Evolutionary conservation across 2,797 vertebrate genomes (phyloP), one percentile per base, ranked within the genome.

Genomic region (Esox masquinongy): DNA sequence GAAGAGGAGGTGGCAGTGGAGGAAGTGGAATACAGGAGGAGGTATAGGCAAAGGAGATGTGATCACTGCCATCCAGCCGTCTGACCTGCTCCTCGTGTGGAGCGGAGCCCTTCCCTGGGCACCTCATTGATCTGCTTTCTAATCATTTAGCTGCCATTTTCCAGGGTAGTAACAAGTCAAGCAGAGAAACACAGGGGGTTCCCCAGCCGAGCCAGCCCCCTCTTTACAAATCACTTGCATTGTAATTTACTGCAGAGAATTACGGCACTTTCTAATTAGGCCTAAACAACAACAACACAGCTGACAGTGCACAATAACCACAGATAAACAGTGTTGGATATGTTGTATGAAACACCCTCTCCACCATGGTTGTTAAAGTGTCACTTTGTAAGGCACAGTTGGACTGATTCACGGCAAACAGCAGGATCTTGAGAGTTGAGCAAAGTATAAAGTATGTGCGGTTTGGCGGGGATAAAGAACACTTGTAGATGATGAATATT

Each of bases 101-200:
- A 69, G 81, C 67, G 47, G 15, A 34, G 24, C 3, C 61, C 61
- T 14, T 29, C 11, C 12, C 11, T 29, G 29, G 19, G 72, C 63
- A 68, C 56, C 72, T 72, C 77, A 75, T 71, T 74, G 78, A 84
- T 70, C 67, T 61, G 81, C 84, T 76, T 79, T 78, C 87, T 89
- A 80, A 88, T 89, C 77, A 80, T 89, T 85, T 85, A 88, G 87
- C 72, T 76, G 84, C 75, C 79, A 36, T 87, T 86, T 85, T 77
- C 82, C 31, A 43, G 81, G 78, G 81, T 72, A 53, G 71, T 88
- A 82, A 87, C 75, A 72, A 73, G 76, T 80, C 77, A 83, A 43
- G 34, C 73, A 59, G 70, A 76, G 73, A 36, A 85, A 75, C 77
- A 34, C 74, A 63, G 74, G 72, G 80, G 79, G 84, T 86, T 76